Percentiles rank a stretch among this genome's conserved stretches.
These are phyloP conservation scores for Aramus guarauna DNA, from an alignment of 2,113 vertebrate genomes.

Conservation along the genomic window DNA sequence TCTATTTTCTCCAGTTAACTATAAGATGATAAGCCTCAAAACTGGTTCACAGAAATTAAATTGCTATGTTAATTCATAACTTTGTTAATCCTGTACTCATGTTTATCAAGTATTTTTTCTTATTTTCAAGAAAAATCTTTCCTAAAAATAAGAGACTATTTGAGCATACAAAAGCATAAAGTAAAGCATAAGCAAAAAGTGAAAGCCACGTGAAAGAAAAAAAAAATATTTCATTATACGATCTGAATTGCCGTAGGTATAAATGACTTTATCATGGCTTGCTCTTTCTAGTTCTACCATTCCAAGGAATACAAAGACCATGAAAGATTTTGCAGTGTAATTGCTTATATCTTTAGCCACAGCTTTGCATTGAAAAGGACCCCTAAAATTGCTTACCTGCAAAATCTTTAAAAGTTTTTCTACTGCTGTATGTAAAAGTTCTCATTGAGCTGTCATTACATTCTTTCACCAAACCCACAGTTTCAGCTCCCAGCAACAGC, in stretches of 20 bases:
- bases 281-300: background rate
- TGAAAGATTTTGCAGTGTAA: background rate
- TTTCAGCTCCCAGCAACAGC: conserved; percentile 87
- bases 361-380: background rate
- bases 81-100: background rate
- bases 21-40: background rate
- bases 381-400: conserved; percentile 67
- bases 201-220: background rate
- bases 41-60: background rate
- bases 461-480: conserved; percentile 90
- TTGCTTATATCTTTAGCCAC: background rate
- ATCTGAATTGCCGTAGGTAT: background rate
- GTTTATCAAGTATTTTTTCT: background rate
- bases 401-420: conserved; percentile 86
- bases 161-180: background rate
- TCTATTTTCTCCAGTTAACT: background rate
- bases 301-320: background rate
- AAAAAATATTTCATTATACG: background rate
- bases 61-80: background rate
- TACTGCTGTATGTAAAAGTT: conserved; percentile 83
- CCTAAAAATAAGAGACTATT: background rate
- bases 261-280: background rate
- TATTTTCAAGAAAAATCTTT: background rate
- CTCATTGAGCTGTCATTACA: conserved; percentile 89
- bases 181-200: background rate